Base-by-base conservation (phyloP, 2,113 vertebrate species). In the Hippotragus niger region DNA sequence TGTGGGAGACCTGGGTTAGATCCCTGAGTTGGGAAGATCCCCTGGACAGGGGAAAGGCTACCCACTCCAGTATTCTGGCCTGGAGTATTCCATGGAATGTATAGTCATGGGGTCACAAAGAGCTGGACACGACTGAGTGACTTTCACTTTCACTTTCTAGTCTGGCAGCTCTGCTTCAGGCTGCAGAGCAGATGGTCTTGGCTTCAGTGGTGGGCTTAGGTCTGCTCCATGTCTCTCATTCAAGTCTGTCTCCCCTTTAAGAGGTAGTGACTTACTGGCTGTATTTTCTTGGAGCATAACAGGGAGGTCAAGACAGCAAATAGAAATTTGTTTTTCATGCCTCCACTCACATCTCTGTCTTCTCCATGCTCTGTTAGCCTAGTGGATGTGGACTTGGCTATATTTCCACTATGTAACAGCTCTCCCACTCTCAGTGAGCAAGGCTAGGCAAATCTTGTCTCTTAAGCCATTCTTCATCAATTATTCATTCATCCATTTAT, bases 401-500 rank as follows among this genome's bases (percentile, higher is more conserved):
- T 81, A n/a, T 52, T 91, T 57, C 27, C 57, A 45, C 33, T 71
- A 2, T 36, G 29, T 19, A 58, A 71, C 27, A 36, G 64, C 58
- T 60, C 15, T 50, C 21, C 50, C 21, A 19, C 13, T 85, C 80
- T 33, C 31, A 6, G 57, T 33, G 80, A 86, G 47, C 43, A 67
- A 60, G 47, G 50, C 45, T 58, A 85, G 52, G 40, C 9, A 52
- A 89, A 92, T 71, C 50, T 81, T n/a, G 57, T 93, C 29, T 90
- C 90, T 93, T 90, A 5, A 58, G 27, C 45, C n/a, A 19, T 92
- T 71, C 50, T 84, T 90, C 57, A 45, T 95, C 80, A 89, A 52
- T 95, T 92, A 90, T 97, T 95, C 71, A 45, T 92, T 84, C 47
- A 58, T 84, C 85, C 85, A 78, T 78, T 62, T 89, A 84, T 62